Evolutionary conservation across 1,140 invertebrate species (phyloP).

Genomic region (Drosophila suzukii): DNA sequence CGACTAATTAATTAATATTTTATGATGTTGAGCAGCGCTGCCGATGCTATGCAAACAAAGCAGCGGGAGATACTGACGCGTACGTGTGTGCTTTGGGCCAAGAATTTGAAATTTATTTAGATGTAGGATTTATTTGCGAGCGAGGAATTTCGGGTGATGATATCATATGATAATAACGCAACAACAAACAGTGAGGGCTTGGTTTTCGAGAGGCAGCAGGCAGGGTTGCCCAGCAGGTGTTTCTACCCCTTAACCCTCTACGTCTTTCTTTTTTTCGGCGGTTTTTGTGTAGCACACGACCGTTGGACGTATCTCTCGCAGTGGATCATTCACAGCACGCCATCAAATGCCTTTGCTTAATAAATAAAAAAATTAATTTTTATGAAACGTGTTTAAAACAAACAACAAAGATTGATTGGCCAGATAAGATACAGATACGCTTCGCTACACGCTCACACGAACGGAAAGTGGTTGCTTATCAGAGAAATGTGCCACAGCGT

Average conservation of each 20-base stretch:
- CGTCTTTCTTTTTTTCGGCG: slow-evolving; percentile 7
- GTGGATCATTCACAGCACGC: slow-evolving; percentile 65
- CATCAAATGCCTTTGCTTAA: slow-evolving; percentile 79
- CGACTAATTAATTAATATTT: slow-evolving; percentile 82
- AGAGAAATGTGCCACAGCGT: slow-evolving; percentile 70
- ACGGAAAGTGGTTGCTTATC: slow-evolving; percentile 47
- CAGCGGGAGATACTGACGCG: slow-evolving; percentile 58
- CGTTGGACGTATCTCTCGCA: slow-evolving; percentile 30
- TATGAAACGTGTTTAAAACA: slow-evolving; percentile 82
- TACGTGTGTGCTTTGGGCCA: slow-evolving; percentile 38
- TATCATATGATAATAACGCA: slow-evolving; percentile 80
- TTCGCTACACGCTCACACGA: slow-evolving; percentile 44
- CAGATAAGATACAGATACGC: slow-evolving; percentile 76
- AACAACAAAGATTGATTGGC: slow-evolving; percentile 82
- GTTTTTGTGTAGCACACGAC: slow-evolving; percentile 60
- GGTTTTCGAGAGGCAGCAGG: slow-evolving; percentile 12
- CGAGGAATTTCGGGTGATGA: slow-evolving; percentile 81
- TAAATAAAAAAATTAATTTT: slow-evolving; percentile 83
- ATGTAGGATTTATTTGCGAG: slow-evolving; percentile 81
- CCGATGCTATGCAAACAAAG: slow-evolving; percentile 73
- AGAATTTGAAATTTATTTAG: slow-evolving; percentile 81
- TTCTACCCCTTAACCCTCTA: slow-evolving; percentile 28
- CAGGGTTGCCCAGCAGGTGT: slow-evolving; percentile 69
- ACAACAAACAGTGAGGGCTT: slow-evolving; percentile 49
- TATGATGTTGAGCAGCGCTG: slow-evolving; percentile 69